These are phyloP conservation scores for Scaptomyza montana DNA, from an alignment of 1,140 invertebrate species.

Conservation along the genomic window DNA sequence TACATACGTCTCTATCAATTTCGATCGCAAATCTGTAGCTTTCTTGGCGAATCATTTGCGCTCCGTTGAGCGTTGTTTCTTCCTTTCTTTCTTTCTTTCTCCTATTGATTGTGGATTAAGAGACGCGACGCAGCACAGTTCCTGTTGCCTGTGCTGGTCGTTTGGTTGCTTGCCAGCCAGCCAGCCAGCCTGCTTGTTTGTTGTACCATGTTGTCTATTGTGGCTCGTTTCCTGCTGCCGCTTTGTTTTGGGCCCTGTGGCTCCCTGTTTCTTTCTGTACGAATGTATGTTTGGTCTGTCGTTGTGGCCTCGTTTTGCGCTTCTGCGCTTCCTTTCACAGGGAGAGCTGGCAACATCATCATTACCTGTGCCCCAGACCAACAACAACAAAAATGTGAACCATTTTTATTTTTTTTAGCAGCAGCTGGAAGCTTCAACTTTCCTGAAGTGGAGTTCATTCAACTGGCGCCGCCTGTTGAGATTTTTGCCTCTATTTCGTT, in stretches of 20 bases:
- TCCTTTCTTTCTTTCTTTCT: constrained; percentile 26
- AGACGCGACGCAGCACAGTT: constrained; percentile 23
- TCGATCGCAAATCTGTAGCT: constrained; percentile 52
- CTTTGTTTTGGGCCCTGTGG: constrained; percentile 41
- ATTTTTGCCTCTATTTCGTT: constrained; percentile 50
- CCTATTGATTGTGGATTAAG: constrained; percentile 75
- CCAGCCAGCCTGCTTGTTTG: background rate
- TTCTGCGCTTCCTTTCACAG: constrained; percentile 69
- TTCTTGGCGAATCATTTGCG: constrained; percentile 53
- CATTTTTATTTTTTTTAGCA: constrained; percentile 58
- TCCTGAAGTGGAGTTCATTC: constrained; percentile 66
- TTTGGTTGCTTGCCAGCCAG: background rate
- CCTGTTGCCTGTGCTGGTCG: constrained; percentile 24
- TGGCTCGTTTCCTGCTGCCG: constrained; percentile 74
- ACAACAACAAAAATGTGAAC: constrained; percentile 52
- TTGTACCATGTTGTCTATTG: constrained; percentile 68
- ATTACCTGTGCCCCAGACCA: constrained; percentile 62
- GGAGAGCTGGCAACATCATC: constrained; percentile 71
- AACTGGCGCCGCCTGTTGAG: constrained; percentile 75
- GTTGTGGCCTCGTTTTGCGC: constrained; percentile 63
- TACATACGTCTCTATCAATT: constrained; percentile 53
- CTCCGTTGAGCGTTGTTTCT: constrained; percentile 42
- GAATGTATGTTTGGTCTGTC: background rate
- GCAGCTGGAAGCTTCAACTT: constrained; percentile 44
- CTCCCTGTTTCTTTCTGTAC: constrained; percentile 11